These are phyloP conservation scores for Rhinichthys osculus DNA, from an alignment of 2,797 vertebrate species.

Conservation along the genomic window DNA sequence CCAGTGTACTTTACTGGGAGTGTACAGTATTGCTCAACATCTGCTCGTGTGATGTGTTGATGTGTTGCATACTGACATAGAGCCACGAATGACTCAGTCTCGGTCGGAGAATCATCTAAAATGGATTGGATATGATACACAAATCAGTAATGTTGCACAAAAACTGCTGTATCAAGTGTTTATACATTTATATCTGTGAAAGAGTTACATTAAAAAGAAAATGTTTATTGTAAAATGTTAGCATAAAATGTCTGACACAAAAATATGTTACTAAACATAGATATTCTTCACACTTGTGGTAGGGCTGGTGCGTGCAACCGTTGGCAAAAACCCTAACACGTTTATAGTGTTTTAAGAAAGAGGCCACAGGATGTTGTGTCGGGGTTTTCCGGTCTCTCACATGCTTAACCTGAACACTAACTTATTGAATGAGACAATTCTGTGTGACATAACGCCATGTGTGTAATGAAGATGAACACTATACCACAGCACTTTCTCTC, in stretches of 20 bases:
- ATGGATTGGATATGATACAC: not conserved
- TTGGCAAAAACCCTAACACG: not conserved
- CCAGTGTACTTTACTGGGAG: too few species aligned
- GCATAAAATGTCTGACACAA: not conserved
- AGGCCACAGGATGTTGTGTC: conserved; percentile 15
- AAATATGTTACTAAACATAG: not conserved
- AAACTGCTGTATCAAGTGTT: not conserved
- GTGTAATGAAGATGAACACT: not conserved
- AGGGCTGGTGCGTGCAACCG: not conserved
- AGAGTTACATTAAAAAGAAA: not conserved
- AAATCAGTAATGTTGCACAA: not conserved
- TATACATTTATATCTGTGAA: not conserved
- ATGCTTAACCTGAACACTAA: too few species aligned
- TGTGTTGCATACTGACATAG: not conserved
- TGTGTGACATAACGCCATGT: not conserved
- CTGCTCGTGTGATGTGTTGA: not conserved
- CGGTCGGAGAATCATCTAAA: not conserved
- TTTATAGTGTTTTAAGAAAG: not conserved
- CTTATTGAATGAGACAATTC: not conserved
- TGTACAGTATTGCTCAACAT: too few species aligned
- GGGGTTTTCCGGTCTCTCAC: not conserved
- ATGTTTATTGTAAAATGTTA: not conserved
- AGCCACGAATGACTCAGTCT: not conserved
- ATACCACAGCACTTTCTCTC: not conserved
- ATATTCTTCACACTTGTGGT: not conserved